These are phyloP conservation scores for Phthorimaea operculella DNA, from an alignment of 1,140 invertebrate species.

Conservation along the genomic window DNA sequence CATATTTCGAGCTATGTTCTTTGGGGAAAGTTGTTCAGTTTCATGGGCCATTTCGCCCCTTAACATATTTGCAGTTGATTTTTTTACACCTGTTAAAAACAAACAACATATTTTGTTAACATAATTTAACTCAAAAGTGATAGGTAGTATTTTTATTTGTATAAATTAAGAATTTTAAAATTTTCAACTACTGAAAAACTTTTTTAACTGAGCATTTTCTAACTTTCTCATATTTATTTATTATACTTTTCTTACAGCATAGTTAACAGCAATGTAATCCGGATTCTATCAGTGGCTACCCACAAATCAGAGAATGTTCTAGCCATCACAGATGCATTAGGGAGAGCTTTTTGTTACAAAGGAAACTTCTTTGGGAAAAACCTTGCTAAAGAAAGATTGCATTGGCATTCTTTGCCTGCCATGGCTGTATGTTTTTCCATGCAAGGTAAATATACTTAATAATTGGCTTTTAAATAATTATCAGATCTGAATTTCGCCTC, in stretches of 20 bases:
- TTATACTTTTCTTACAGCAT: conserved; percentile 26
- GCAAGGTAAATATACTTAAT: conserved; percentile 36
- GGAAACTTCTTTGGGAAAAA: conserved; percentile 36
- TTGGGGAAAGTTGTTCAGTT: no score
- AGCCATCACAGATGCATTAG: conserved; percentile 49
- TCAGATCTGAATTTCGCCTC: no score
- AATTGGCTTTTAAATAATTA: background rate
- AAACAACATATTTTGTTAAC: no score
- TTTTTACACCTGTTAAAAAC: no score
- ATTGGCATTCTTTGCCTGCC: conserved; percentile 62
- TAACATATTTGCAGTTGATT: no score
- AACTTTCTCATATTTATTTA: background rate
- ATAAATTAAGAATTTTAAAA: no score
- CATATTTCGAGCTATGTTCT: no score
- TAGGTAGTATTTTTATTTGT: no score
- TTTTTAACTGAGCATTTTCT: background rate
- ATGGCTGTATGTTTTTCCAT: conserved; percentile 49
- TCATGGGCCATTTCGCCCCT: no score
- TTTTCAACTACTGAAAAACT: no score
- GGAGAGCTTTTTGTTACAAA: conserved; percentile 41
- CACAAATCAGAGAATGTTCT: conserved; percentile 38
- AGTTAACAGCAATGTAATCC: conserved; percentile 33
- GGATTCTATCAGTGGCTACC: conserved; percentile 43
- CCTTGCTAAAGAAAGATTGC: conserved; percentile 48
- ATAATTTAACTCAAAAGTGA: no score